phyloP scores from a whole-genome alignment of 2,888 invertebrate species.

The Biston betularia region DNA sequence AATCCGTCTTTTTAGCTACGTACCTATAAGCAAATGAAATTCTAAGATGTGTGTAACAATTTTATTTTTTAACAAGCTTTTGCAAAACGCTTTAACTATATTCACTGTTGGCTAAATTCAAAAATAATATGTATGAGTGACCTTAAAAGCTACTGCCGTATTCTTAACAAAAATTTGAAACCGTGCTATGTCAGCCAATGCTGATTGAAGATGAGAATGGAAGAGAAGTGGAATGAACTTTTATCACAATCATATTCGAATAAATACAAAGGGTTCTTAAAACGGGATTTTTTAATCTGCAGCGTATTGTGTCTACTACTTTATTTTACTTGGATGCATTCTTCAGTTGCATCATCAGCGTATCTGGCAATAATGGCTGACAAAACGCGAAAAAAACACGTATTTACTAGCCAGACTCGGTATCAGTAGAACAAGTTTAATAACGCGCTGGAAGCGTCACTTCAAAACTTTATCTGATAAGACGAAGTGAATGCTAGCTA shows the following conservation, averaged over 20 bases:
- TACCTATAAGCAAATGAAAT: background rate
- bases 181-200: background rate
- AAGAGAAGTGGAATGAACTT: background rate
- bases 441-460: background rate
- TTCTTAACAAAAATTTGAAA: background rate
- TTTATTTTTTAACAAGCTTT: slow-evolving; percentile 23
- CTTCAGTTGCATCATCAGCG: background rate
- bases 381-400: background rate
- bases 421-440: background rate
- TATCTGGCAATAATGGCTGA: background rate
- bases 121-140: background rate
- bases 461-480: background rate
- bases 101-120: slow-evolving; percentile 1
- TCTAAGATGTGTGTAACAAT: background rate
- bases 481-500: background rate
- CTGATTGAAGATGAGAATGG: background rate
- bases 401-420: background rate
- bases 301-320: background rate
- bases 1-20: background rate
- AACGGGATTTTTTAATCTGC: background rate
- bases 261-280: background rate
- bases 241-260: background rate
- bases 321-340: no score
- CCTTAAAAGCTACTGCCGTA: background rate
- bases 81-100: slow-evolving; percentile 4